Percentiles rank a stretch among this genome's conserved stretches.
Conservation (phyloP, 2,113 vertebrate species). For the Atlantisia rogersi region DNA sequence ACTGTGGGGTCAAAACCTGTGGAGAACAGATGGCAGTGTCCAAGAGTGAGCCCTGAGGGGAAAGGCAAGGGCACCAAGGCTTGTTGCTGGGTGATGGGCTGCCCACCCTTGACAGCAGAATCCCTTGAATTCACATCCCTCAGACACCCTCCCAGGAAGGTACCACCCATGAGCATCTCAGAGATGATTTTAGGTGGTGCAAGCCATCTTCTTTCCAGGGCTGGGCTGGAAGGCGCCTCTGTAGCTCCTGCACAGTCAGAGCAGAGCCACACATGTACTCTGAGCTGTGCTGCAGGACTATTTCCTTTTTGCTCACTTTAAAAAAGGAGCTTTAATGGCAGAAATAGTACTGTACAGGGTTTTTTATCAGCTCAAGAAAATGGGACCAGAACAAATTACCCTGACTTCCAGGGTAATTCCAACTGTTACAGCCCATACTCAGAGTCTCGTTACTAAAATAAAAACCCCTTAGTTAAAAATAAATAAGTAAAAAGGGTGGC, state of each 20-base stretch:
- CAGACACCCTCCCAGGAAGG: not conserved
- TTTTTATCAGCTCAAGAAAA: not conserved
- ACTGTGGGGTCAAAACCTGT: not conserved
- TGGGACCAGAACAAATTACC: not conserved
- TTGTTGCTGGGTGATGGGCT: not conserved
- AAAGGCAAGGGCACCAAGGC: not conserved
- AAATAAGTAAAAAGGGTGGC: not conserved
- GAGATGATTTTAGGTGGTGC: not conserved
- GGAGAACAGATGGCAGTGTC: not conserved
- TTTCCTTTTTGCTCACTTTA: not conserved
- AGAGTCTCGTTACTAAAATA: not conserved
- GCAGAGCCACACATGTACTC: accelerated
- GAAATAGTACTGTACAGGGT: not conserved
- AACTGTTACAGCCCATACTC: not conserved
- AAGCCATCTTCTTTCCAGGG: not conserved
- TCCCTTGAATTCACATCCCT: accelerated
- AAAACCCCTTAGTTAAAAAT: not conserved
- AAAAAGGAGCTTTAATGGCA: not conserved
- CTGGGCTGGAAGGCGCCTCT: not conserved
- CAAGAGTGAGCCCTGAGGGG: accelerated
- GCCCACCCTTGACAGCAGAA: not conserved
- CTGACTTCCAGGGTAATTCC: not conserved
- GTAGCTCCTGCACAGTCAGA: accelerated
- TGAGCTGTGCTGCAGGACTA: not conserved
- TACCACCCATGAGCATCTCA: not conserved